These are phyloP conservation scores for Carposina sasakii DNA, from an alignment of 1,140 invertebrate genomes.

Conservation along the genomic window DNA sequence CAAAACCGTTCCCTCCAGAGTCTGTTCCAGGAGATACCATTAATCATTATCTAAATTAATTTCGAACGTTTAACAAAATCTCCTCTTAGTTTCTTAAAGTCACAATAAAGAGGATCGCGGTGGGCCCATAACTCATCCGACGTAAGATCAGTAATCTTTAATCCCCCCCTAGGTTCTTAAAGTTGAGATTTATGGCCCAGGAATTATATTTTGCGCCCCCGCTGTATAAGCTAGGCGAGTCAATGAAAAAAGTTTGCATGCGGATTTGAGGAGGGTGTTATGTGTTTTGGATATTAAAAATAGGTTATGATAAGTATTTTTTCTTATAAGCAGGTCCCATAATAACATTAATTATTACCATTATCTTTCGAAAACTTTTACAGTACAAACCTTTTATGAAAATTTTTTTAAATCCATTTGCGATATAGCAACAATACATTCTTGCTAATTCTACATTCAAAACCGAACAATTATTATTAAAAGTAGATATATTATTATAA, in stretches of 20 bases:
- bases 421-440: too few species aligned
- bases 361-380: too few species aligned
- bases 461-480: too few species aligned
- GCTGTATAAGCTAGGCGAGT: slow-evolving; percentile 56
- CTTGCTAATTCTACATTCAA: too few species aligned
- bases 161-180: slow-evolving; percentile 78
- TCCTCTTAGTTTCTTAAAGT: slow-evolving; percentile 70
- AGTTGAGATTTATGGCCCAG: slow-evolving; percentile 83
- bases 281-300: too few species aligned
- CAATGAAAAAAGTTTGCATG: slow-evolving; percentile 17
- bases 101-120: slow-evolving; percentile 68
- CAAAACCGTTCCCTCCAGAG: slow-evolving; percentile 46
- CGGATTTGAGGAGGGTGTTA: too few species aligned
- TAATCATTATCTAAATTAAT: slow-evolving; percentile 73
- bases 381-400: too few species aligned
- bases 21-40: slow-evolving; percentile 56
- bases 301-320: too few species aligned
- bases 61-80: slow-evolving; percentile 66
- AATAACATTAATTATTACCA: too few species aligned
- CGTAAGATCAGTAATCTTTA: slow-evolving; percentile 84
- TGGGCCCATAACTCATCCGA: slow-evolving; percentile 77
- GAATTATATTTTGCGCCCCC: slow-evolving; percentile 76
- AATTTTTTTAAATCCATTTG: too few species aligned
- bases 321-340: too few species aligned
- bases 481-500: too few species aligned